phyloP scores from a whole-genome alignment of 2,797 vertebrate species.

The Cetoscarus ocellatus region DNA sequence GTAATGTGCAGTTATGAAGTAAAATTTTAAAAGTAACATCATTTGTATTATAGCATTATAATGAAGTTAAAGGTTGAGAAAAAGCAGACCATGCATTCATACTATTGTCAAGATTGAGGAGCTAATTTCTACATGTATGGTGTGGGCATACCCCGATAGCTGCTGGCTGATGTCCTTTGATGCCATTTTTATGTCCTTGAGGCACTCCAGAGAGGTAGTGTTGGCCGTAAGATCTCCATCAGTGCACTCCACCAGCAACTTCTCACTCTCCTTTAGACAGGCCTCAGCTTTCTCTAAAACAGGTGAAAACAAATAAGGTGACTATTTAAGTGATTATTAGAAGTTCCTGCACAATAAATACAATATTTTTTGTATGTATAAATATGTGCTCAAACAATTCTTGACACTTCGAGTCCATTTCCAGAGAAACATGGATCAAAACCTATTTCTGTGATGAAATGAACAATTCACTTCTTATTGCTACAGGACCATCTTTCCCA shows the following conservation, averaged over 20 bases:
- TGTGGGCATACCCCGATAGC: slow-evolving; percentile 82
- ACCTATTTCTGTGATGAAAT: no score
- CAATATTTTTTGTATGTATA: background rate
- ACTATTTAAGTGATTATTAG: background rate
- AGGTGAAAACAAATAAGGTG: background rate
- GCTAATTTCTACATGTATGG: no score
- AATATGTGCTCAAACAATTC: background rate
- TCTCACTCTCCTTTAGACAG: slow-evolving; percentile 77
- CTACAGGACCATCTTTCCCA: no score
- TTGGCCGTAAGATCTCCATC: slow-evolving; percentile 61
- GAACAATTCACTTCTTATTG: no score
- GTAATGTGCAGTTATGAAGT: background rate
- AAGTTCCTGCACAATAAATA: background rate
- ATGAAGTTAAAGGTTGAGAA: background rate
- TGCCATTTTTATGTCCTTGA: slow-evolving; percentile 78
- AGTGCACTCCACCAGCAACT: slow-evolving; percentile 76
- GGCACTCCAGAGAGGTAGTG: slow-evolving; percentile 53
- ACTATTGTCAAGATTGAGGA: no score
- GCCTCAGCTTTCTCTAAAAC: slow-evolving; percentile 78
- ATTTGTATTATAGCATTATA: no score
- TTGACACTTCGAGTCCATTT: no score
- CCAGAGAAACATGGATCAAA: no score
- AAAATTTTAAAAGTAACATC: no score
- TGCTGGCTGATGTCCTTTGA: slow-evolving; percentile 79
- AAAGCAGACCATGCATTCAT: background rate